Evolutionary conservation across 2,113 vertebrate species (phyloP), one percentile per base, ranked within the genome.

Genomic region (Ceyx cyanopectus): DNA sequence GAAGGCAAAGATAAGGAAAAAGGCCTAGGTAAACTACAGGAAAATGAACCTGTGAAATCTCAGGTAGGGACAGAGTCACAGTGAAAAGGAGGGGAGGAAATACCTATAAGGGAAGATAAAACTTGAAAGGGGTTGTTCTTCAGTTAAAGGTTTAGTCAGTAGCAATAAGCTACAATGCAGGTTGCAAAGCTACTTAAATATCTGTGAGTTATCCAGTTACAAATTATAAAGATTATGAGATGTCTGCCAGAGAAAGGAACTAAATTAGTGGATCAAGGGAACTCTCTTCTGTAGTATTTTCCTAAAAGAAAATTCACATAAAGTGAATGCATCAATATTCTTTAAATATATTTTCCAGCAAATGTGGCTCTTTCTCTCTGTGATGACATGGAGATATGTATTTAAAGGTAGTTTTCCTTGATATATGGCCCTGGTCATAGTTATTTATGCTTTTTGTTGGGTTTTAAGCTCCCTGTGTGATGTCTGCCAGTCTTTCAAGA

Each of bases 341-440:
- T 68, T 29, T 26, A 84, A 78, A 8, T 77, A 0, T 29, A 29
- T 88, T 81, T 86, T 40, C 48, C 40, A 79, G 48, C 29, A 53
- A 17, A 18, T 93, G 10, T 0, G 0, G 12, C 6, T 73, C 2
- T 67, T 67, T 58, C 21, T 54, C 10, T 58, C 30, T 7, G 1
- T 51, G 41, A 16, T 84, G 43, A 6, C 46, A n/a, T 19, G 10
- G 60, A 77, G 43, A 40, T 20, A 12, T 53, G 45, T 82, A 4
- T 65, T 78, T 69, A 26, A 57, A 85, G 9, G 48, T 32, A 40
- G 2, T 5, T 70, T 67, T 75, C 37, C 21, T 48, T 81, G 65
- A 23, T 70, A 5, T 3, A 15, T 50, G 34, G 10, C 8, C 5
- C 4, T 65, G 45, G 45, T 91, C 34, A 40, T 40, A 57, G 40